Evolutionary conservation across 2,113 vertebrate genomes (phyloP).

Genomic region (Triplophysa tibetana): DNA sequence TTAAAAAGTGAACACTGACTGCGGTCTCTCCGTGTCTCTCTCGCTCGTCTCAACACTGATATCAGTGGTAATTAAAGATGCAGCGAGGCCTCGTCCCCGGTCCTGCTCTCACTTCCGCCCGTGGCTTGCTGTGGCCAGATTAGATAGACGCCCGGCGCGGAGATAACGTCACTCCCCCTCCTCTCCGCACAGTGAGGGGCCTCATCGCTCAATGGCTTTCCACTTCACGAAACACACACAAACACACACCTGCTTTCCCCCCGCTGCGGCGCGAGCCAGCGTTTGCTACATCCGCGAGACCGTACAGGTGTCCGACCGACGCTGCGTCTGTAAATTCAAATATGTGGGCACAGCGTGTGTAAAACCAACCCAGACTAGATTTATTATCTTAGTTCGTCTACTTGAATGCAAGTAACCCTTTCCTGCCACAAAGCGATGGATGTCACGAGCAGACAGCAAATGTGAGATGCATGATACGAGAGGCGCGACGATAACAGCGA

Average conservation of each 20-base stretch:
- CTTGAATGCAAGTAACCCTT: background rate
- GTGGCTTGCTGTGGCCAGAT: slow-evolving; percentile 70
- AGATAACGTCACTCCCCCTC: slow-evolving; percentile 70
- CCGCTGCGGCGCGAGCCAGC: background rate
- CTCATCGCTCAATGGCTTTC: slow-evolving; percentile 31
- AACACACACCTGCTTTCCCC: slow-evolving; percentile 42
- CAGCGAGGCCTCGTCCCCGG: slow-evolving; percentile 58
- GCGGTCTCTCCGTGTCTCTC: slow-evolving; percentile 58
- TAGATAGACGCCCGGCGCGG: slow-evolving; percentile 69
- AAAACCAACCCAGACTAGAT: background rate
- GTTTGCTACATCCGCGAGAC: slow-evolving; percentile 1
- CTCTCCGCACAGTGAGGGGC: slow-evolving; percentile 36
- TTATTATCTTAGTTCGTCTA: background rate
- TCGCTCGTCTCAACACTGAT: slow-evolving; percentile 63
- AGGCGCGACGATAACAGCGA: slow-evolving; percentile 15
- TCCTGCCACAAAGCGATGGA: slow-evolving; percentile 31
- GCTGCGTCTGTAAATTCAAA: slow-evolving; percentile 5
- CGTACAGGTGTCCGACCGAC: slow-evolving; percentile 23
- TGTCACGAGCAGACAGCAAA: slow-evolving; percentile 35
- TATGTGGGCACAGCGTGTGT: slow-evolving; percentile 15
- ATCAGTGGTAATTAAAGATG: slow-evolving; percentile 82
- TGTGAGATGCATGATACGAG: slow-evolving; percentile 29
- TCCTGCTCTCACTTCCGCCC: slow-evolving; percentile 69
- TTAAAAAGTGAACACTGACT: slow-evolving; percentile 89
- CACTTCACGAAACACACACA: slow-evolving; percentile 28